Evolutionary conservation across 2,888 invertebrate species (phyloP), one percentile per base, ranked within the genome.

Genomic region (Plebejus anna): DNA sequence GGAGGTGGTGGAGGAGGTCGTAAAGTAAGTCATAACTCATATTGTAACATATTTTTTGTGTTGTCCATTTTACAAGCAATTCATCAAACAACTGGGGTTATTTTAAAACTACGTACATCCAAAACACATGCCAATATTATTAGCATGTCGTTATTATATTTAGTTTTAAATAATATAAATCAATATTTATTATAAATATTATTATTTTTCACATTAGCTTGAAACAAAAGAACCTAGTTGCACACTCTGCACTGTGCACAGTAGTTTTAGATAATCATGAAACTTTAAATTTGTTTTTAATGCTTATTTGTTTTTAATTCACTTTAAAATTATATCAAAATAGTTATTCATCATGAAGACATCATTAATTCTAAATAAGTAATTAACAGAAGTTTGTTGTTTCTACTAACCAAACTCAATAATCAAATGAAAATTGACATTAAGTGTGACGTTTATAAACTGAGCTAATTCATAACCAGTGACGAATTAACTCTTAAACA

Each of bases 1-100:
- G 86, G 87, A 32, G 89, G 88, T 28, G 93, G 90, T 11, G 88
- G 89, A 47, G 91, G 89, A 76, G 91, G 89, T 72, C 90, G 94
- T 75, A 92, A 92, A 89, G 93, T 93, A 84, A 86, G 87, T 78
- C 78, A 76, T 93, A 84, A 86, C 86, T 78, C 78, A 76, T 55
- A 6, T 28, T 73, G 32, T 55, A 75, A n/a, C 22, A 59, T 36
- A 42, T 59, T n/a, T 59, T 59, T 7, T 59, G 22, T 59, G 5
- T 57, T 57, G 1, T 57, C n/a, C n/a, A 16, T n/a, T 59, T 22
- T 59, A 59, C 22, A 59, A n/a, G 6, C 5, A 22, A 47, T 47
- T 2, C 22, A 57, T 57, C n/a, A 22, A 16, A 59, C 9, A 11
- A 47, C 47, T 47, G 47, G 47, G 3, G 11, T 55, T 55, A 55